Conservation (phyloP, 2,113 vertebrate genomes). For the Hemiprocne comata region DNA sequence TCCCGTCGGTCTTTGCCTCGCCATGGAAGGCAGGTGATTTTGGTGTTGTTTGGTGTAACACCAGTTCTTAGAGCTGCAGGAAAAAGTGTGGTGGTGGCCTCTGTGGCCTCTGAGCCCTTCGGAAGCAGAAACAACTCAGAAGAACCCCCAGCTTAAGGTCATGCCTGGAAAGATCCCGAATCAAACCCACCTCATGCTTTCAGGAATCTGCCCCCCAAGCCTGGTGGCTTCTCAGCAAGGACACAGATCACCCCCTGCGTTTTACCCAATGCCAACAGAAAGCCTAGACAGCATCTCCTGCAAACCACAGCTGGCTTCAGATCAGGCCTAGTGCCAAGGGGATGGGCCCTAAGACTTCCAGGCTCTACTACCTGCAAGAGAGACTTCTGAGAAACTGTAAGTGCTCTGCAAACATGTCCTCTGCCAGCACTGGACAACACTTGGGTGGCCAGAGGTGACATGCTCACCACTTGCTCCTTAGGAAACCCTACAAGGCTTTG, state of each 20-base stretch:
- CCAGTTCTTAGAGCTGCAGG: not conserved
- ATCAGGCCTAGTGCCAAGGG: not conserved
- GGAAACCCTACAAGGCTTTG: not conserved
- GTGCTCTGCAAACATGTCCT: not conserved
- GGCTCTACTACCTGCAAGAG: not conserved
- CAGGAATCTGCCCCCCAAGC: not conserved
- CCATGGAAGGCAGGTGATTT: rapidly evolving
- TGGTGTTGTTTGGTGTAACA: not conserved
- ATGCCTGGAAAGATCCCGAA: not conserved
- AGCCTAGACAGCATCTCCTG: not conserved
- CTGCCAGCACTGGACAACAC: not conserved
- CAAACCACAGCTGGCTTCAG: not conserved
- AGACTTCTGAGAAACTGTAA: not conserved
- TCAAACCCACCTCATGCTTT: not conserved
- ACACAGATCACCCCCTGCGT: not conserved
- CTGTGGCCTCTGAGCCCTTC: not conserved
- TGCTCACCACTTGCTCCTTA: rapidly evolving
- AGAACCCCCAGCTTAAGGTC: not conserved
- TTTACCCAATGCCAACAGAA: not conserved
- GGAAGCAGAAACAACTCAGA: not conserved
- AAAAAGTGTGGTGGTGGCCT: not conserved
- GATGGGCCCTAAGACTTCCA: not conserved
- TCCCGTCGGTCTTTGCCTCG: not conserved
- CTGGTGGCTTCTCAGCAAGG: not conserved
- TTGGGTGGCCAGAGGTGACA: not conserved